These are phyloP conservation scores for Chelon labrosus DNA, from an alignment of 2,797 vertebrate genomes.

Conservation along the genomic window DNA sequence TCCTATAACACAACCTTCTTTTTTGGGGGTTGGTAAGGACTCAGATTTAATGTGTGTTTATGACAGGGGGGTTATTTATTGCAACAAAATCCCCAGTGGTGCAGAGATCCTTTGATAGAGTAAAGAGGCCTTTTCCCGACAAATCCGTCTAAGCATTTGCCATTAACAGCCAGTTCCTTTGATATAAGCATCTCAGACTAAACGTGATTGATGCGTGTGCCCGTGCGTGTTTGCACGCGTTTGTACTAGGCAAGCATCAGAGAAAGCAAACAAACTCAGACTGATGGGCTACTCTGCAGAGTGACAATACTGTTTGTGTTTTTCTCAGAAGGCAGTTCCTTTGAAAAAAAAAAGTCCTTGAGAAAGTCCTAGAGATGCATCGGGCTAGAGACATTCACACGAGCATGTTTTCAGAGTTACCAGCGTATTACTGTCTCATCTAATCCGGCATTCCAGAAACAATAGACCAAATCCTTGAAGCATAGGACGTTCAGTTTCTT, in stretches of 20 bases:
- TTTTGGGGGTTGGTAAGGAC: not conserved
- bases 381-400: not conserved
- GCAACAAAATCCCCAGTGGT: not conserved
- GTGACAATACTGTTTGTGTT: slow-evolving; percentile 18
- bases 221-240: not conserved
- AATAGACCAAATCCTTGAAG: not conserved
- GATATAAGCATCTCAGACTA: not conserved
- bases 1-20: not conserved
- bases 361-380: not conserved
- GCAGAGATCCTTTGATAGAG: not conserved
- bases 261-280: slow-evolving; percentile 9
- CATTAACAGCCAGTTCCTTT: not conserved
- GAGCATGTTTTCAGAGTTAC: not conserved
- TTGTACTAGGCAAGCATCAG: not conserved
- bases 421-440: not conserved
- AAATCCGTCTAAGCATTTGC: not conserved
- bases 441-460: not conserved
- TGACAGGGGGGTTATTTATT: not conserved
- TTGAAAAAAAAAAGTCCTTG: not conserved
- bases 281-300: slow-evolving; percentile 26
- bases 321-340: slow-evolving; percentile 14
- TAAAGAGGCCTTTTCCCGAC: not conserved
- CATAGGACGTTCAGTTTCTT: not conserved
- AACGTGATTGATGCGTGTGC: not conserved
- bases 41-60: not conserved